phyloP scores from a whole-genome alignment of 2,888 invertebrate species.

The Dasysyrphus tricinctus region DNA sequence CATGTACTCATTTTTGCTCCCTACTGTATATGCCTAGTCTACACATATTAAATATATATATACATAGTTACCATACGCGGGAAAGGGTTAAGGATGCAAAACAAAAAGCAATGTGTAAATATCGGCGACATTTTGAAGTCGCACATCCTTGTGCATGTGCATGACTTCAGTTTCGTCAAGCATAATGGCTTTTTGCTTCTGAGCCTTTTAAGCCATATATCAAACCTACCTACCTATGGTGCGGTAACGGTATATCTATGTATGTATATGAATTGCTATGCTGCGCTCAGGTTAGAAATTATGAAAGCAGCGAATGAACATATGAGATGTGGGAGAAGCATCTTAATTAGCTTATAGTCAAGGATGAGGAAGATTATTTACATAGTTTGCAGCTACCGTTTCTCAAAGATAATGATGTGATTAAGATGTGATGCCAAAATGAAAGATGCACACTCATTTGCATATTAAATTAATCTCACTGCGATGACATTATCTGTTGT shows the following conservation, averaged over 20 bases:
- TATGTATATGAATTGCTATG: background rate
- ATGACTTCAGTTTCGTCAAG: conserved; percentile 54
- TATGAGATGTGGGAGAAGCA: conserved; percentile 26
- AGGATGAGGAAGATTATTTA: conserved; percentile 61
- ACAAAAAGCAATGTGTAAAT: conserved; percentile 69
- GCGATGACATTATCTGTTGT: conserved; percentile 24
- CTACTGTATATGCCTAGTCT: no score
- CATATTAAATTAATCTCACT: conserved; percentile 29
- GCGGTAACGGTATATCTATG: background rate
- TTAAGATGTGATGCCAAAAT: conserved; percentile 51
- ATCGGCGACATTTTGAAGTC: conserved; percentile 72
- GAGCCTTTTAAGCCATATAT: conserved; percentile 32
- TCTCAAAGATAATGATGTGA: conserved; percentile 62
- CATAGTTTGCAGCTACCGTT: conserved; percentile 59
- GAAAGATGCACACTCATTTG: conserved; percentile 47
- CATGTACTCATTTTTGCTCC: no score
- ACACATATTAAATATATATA: background rate
- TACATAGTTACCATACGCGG: background rate
- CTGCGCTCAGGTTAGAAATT: conserved; percentile 49
- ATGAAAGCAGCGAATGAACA: conserved; percentile 40
- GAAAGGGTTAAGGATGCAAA: conserved; percentile 58
- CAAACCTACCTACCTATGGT: background rate
- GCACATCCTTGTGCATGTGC: conserved; percentile 68
- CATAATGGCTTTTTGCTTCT: conserved; percentile 46
- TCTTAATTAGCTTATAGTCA: conserved; percentile 66